These are phyloP conservation scores for Eupithecia exiguata DNA, from an alignment of 2,888 invertebrate genomes.

Conservation along the genomic window DNA sequence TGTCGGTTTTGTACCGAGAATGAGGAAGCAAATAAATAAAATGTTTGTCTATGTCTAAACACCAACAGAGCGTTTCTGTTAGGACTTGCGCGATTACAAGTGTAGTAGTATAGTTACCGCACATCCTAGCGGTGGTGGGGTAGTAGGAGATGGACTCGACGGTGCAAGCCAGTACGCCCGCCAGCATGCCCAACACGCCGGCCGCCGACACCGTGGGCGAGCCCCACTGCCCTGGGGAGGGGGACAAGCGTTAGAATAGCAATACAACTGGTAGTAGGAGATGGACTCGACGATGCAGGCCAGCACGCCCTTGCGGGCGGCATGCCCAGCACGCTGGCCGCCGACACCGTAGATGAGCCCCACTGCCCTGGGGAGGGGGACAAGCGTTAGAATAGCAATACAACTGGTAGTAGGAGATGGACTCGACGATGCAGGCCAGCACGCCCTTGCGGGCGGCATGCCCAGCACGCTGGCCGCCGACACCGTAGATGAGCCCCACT, in stretches of 20 bases:
- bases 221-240: conserved; percentile 88
- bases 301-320: too few relatives aligned
- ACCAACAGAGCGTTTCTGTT: too few relatives aligned
- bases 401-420: too few relatives aligned
- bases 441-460: too few relatives aligned
- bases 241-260: background rate
- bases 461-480: conserved; percentile 84
- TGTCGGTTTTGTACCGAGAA: too few relatives aligned
- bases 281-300: too few relatives aligned
- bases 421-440: too few relatives aligned
- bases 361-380: conserved; percentile 85
- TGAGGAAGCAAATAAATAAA: too few relatives aligned
- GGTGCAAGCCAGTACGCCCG: conserved; percentile 90
- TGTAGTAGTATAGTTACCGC: conserved; percentile 85
- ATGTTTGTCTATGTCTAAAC: too few relatives aligned
- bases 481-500: conserved; percentile 90
- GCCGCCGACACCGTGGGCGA: conserved; percentile 87
- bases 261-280: too few relatives aligned
- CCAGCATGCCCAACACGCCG: conserved; percentile 90
- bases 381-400: background rate
- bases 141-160: conserved; percentile 95
- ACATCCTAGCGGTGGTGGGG: conserved; percentile 94
- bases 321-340: conserved; percentile 79
- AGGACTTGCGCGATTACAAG: too few relatives aligned
- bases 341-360: conserved; percentile 88